Base-by-base conservation (phyloP, 2,888 invertebrate genomes). In the Parascotia fuliginaria region DNA sequence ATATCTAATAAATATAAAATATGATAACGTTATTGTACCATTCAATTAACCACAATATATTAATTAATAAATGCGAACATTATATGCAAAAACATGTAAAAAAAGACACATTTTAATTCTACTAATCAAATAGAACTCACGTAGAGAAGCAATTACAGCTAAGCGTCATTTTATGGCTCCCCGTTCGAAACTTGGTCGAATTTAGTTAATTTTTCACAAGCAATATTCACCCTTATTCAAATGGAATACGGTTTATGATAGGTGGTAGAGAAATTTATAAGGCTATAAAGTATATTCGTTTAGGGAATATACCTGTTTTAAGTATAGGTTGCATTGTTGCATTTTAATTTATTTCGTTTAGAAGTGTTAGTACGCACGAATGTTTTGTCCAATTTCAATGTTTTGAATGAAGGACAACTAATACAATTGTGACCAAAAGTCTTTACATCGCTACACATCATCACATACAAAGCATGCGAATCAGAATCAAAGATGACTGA, bases 131-230 rank as follows among this genome's bases (percentile, higher is more conserved):
- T 72, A 71, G 72, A 74, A 70, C 62, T 64, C 70, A 70, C 74
- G 70, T 73, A 73, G 57, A 55, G 57, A 73, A 62, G 65, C 71
- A 78, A 77, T 79, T 72, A 73, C 70, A 63, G 66, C 67, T 66
- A 71, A 78, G 75, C 70, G 73, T 65, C 70, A 75, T 77, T 80
- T 80, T 77, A 81, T 73, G 38, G 55, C 63, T 45, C 55, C 48
- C 43, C 60, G 58, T 68, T 63, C 59, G 54, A 64, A 65, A 73
- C 70, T 65, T 65, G 37, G 33, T 52, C 47, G 62, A 62, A 65
- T 62, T 66, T 53, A 58, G 64, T 66, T 63, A 57, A 58, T 58
- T 62, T 52, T 50, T 27, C 16, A 28, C 47, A 51, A 24, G 6
- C 9, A 7, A 68, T 57, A 54, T 47, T 50, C 39, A 37, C 27